Evolutionary conservation across 1,140 invertebrate species (phyloP).

Genomic region (Halesus radiatus): DNA sequence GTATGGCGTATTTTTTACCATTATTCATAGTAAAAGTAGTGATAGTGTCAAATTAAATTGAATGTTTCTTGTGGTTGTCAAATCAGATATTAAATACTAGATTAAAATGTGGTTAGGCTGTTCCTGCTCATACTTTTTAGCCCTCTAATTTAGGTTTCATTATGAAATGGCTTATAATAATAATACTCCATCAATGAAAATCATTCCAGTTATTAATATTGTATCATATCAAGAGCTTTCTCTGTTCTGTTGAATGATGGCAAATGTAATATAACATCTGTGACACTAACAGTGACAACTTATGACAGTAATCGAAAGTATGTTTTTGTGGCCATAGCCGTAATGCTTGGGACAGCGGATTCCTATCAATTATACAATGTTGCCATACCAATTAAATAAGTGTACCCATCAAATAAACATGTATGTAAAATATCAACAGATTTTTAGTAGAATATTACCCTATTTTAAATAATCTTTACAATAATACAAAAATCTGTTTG

Average conservation of each 20-base stretch:
- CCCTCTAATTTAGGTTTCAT: no score
- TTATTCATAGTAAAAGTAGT: constrained; percentile 28
- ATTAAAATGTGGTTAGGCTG: no score
- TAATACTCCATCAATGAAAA: no score
- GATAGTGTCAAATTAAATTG: background rate
- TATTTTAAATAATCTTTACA: no score
- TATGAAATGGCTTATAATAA: no score
- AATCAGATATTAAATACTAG: background rate
- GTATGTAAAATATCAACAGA: no score
- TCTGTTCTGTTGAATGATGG: background rate
- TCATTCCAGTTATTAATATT: constrained; percentile 3
- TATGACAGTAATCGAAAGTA: constrained; percentile 4
- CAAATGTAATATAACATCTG: no score
- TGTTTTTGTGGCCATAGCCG: constrained; percentile 16
- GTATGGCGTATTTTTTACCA: background rate
- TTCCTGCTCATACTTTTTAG: no score
- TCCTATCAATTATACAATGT: constrained; percentile 19
- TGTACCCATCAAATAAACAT: no score
- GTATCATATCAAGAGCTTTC: constrained; percentile 16
- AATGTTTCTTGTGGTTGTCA: constrained; percentile 16
- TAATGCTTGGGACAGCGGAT: constrained; percentile 1
- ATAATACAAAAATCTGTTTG: no score
- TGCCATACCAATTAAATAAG: constrained; percentile 28
- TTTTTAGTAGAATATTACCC: no score
- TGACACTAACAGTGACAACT: no score